Percentiles rank a stretch among this genome's conserved stretches.
phyloP scores from a whole-genome alignment of 2,888 invertebrate genomes.

The Andrena camellia region DNA sequence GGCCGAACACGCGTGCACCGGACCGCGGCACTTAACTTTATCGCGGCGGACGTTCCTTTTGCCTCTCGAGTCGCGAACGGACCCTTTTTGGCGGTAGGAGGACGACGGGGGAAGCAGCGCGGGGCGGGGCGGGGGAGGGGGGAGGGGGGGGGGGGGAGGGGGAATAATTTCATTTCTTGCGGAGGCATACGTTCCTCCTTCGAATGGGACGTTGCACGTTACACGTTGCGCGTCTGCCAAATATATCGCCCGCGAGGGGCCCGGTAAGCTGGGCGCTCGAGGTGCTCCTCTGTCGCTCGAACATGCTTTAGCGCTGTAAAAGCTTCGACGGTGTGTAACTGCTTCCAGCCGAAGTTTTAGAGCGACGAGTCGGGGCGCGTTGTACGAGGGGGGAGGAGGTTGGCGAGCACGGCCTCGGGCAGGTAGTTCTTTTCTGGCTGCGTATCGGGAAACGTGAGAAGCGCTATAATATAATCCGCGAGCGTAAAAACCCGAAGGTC shows the following conservation, averaged over 20 bases:
- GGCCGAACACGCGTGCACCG: not conserved
- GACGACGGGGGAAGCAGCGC: too few species aligned
- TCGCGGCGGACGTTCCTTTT: conserved; percentile 9
- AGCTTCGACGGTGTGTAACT: not conserved
- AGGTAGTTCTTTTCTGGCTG: conserved; percentile 47
- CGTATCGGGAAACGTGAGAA: conserved; percentile 62
- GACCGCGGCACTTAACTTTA: conserved; percentile 9
- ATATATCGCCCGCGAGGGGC: too few species aligned
- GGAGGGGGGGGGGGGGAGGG: too few species aligned
- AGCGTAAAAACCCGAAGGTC: conserved; percentile 58
- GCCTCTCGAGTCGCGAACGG: not conserved
- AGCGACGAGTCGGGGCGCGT: conserved; percentile 16
- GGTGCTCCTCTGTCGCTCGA: not conserved
- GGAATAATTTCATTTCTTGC: not conserved
- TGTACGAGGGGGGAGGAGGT: conserved; percentile 12
- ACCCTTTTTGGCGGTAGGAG: not conserved
- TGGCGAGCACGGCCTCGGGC: conserved; percentile 24
- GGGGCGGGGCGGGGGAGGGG: too few species aligned
- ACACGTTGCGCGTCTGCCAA: too few species aligned
- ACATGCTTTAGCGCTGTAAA: not conserved
- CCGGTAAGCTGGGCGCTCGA: too few species aligned
- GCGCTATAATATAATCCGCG: conserved; percentile 63
- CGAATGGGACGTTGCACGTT: too few species aligned
- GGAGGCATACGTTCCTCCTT: not conserved
- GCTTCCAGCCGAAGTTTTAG: not conserved